Evolutionary conservation across 2,113 vertebrate species (phyloP).

Genomic region (Prochilodus magdalenae): DNA sequence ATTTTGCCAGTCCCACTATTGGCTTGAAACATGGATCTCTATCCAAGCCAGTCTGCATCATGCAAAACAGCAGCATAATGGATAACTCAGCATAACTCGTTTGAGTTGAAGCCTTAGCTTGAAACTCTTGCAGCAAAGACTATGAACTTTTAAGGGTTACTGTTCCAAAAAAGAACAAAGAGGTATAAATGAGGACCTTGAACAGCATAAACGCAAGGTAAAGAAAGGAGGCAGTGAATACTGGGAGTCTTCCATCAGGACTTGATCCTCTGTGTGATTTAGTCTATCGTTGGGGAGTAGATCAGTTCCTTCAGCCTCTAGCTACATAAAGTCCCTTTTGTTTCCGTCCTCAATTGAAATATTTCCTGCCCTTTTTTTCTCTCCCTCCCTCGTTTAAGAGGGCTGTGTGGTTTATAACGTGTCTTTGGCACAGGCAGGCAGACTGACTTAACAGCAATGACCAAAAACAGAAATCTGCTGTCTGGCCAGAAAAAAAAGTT

Average conservation of each 20-base stretch:
- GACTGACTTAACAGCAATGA: slow-evolving; percentile 44
- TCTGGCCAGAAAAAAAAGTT: slow-evolving; percentile 47
- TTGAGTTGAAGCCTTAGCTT: background rate
- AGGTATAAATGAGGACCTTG: background rate
- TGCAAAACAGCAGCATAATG: background rate
- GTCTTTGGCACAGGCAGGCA: slow-evolving; percentile 64
- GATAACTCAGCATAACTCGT: background rate
- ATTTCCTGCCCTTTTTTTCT: slow-evolving; percentile 50
- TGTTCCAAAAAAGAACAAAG: background rate
- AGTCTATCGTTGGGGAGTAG: slow-evolving; percentile 15
- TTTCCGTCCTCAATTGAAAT: slow-evolving; percentile 59
- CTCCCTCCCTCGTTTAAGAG: slow-evolving; percentile 36
- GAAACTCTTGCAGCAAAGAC: background rate
- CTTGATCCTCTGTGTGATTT: background rate
- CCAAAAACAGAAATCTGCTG: slow-evolving; percentile 48
- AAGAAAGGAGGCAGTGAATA: background rate
- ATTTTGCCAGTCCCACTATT: background rate
- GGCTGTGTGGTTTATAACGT: slow-evolving; percentile 62
- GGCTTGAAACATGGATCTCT: background rate
- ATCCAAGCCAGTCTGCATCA: background rate
- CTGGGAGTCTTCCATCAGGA: slow-evolving; percentile 20
- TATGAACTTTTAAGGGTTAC: background rate
- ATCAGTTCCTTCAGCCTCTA: slow-evolving; percentile 6
- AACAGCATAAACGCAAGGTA: background rate
- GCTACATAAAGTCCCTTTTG: slow-evolving; percentile 62